Percentiles rank a stretch among this genome's conserved stretches.
Conservation (phyloP, 30 jellyfish, hydroid and myxozoan genomes). For the Sanderia malayensis region DNA sequence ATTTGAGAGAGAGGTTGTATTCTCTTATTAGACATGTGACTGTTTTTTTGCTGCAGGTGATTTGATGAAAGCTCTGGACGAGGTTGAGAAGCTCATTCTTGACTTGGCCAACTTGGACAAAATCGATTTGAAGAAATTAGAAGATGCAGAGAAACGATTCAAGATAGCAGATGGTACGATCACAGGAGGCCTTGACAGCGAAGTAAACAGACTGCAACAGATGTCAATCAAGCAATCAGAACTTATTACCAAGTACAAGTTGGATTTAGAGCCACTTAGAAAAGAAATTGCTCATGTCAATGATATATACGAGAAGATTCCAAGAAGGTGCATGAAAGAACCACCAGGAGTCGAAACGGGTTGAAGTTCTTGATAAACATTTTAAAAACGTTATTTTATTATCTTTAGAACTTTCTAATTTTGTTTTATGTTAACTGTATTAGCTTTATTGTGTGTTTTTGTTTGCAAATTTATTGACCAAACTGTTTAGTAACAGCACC, state of each 20-base stretch:
- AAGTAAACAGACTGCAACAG: slow-evolving; percentile 47
- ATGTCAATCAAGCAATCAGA: slow-evolving; percentile 39
- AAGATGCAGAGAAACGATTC: slow-evolving; percentile 85
- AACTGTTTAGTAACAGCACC: no score
- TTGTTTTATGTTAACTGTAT: no score
- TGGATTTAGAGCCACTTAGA: slow-evolving; percentile 75
- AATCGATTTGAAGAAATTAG: slow-evolving; percentile 65
- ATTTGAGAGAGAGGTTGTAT: neutral
- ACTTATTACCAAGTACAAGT: slow-evolving; percentile 31
- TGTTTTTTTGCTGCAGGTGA: slow-evolving; percentile 5
- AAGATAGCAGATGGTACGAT: slow-evolving; percentile 62
- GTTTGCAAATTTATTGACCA: no score
- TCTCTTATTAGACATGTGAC: neutral
- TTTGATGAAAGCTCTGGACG: slow-evolving; percentile 61
- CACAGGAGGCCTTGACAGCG: slow-evolving; percentile 50
- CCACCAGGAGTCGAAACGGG: slow-evolving; percentile 25
- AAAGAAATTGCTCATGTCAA: slow-evolving; percentile 50
- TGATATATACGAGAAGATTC: slow-evolving; percentile 39
- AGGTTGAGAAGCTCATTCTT: slow-evolving; percentile 67
- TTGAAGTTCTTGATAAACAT: no score
- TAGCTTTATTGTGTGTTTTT: no score
- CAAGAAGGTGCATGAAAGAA: slow-evolving; percentile 54
- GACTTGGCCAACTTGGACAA: slow-evolving; percentile 49
- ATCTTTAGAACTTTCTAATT: no score
- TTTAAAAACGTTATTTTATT: no score